A percentile compares a stretch with the other conserved stretches of the same genome.
These are phyloP conservation scores for Acanthoscelides obtectus DNA, from an alignment of 2,888 invertebrate species.

Conservation along the genomic window DNA sequence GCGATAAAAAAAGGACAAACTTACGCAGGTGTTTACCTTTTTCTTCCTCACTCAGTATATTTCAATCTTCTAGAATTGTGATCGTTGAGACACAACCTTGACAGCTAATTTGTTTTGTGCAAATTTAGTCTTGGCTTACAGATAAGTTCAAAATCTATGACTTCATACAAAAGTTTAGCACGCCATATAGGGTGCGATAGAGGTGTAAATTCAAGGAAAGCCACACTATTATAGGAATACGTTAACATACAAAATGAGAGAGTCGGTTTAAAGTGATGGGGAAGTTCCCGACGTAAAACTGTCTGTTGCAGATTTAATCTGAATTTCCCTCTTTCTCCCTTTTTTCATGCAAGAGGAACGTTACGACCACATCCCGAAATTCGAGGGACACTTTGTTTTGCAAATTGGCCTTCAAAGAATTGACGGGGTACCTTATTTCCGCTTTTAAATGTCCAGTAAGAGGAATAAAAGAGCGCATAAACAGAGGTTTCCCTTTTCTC, in stretches of 20 bases:
- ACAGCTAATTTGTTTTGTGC: background rate
- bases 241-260: background rate
- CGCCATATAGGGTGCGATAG: background rate
- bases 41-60: no score
- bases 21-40: no score
- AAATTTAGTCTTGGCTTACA: background rate
- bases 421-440: background rate
- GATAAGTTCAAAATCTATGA: background rate
- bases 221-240: background rate
- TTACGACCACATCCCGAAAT: background rate
- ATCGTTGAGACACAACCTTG: no score
- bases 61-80: no score
- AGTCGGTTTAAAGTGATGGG: background rate
- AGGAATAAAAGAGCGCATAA: background rate
- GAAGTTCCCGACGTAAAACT: background rate
- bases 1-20: no score
- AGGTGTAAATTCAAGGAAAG: background rate
- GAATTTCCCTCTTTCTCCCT: background rate
- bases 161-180: background rate
- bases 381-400: background rate
- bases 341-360: background rate
- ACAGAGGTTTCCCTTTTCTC: background rate
- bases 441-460: background rate
- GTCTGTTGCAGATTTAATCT: background rate
- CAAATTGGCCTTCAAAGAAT: background rate